Evolutionary conservation across 2,888 invertebrate genomes (phyloP), one percentile per base, ranked within the genome.

Genomic region (Octodonta nipae): DNA sequence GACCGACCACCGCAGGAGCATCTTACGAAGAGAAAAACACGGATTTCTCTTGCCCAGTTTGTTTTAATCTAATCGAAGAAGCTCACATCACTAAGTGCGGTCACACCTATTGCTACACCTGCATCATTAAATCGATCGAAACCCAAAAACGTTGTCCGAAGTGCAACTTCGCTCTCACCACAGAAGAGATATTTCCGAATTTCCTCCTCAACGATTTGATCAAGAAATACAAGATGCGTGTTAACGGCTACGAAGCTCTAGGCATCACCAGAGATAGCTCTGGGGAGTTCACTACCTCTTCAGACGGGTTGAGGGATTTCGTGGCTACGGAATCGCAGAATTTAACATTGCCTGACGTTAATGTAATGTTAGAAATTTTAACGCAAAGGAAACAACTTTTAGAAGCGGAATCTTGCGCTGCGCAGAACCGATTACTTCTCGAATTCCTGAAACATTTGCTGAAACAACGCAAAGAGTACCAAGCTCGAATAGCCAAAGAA

Each of bases 11-110:
- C 2, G 65, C 74, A 4, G 74, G 75, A n/a, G 41, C 46, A 13
- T 39, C 45, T 14, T 62, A 72, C 2, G 78, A 78, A 45, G 77
- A 78, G 49, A 77, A 76, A 60, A 74, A 71, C 53, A 70, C 71
- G 45, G 75, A 75, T 53, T 68, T 66, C 43, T 62, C 72, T 31
- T 84, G 89, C 55, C 85, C 88, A 0, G 79, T 89, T 32, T 92
- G 92, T 63, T 84, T 88, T 61, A 84, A 87, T 58, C 64, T 85
- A 28, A 85, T 91, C 38, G 79, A 80, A 45, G 88, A 88, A 59
- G 88, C 91, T 0, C 80, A 87, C 60, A 86, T 91, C 51, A 89
- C 89, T 0, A 75, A 80, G 44, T 91, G 92, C 62, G 91, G 91
- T 0, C 91, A 92, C 58, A 88, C 88, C 2, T 92, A 86, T 64